Evolutionary conservation across 2,888 invertebrate species (phyloP), one percentile per base, ranked within the genome.

Genomic region (Acleris emargana): DNA sequence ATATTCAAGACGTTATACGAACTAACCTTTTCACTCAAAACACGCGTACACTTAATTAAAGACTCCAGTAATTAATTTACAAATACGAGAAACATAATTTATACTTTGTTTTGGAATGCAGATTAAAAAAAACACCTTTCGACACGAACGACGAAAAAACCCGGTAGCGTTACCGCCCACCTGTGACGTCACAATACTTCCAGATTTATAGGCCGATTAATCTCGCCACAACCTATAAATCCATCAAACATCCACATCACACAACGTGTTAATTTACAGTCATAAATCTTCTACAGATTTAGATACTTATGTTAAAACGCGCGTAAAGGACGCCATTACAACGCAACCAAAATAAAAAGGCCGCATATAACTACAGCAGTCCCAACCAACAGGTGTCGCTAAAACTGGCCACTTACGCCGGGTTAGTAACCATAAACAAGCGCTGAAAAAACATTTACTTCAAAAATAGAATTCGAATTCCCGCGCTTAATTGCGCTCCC

Each of bases 381-480:
- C 73, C 68, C 72, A 76, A 68, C 68, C 71, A 81, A 84, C 87
- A 85, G 79, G 83, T 87, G 88, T 86, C 86, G 76, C 82, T 77
- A 69, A 72, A 79, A 78, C 79, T 76, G 79, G 81, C 79, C 72
- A 76, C 77, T 72, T 82, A 78, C 76, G 74, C 67, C 70, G 67
- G 71, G 70, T 73, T 75, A 76, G 80, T 73, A 76, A 75, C 82
- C 81, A 79, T 86, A 84, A 86, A 85, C 86, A 79, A 80, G 80
- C 77, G 76, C 89, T 89, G 90, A 88, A 91, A 92, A 91, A 91
- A 89, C 83, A 87, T 88, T 88, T 89, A 88, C 87, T 86, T 89
- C 89, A 80, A 90, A 91, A 91, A 91, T 91, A 91, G 90, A 88
- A 87, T 91, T 91, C 84, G 84, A 89, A 91, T 89, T 91, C 89